phyloP scores from a whole-genome alignment of 2,113 vertebrate species.

The Urocynchramus pylzowi region DNA sequence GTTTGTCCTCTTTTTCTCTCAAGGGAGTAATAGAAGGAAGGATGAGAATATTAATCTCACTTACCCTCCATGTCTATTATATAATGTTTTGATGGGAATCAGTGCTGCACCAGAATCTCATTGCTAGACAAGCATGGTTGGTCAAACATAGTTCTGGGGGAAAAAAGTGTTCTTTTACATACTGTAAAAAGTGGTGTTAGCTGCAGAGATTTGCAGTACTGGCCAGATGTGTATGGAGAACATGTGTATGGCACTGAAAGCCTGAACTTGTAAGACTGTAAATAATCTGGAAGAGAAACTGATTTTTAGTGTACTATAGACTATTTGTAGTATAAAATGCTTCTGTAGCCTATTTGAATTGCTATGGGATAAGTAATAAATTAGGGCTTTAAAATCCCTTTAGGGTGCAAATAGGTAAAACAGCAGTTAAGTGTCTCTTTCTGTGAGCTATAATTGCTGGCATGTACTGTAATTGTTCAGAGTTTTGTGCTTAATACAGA shows the following conservation, averaged over 20 bases:
- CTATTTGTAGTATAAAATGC: background rate
- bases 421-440: background rate
- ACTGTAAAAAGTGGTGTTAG: background rate
- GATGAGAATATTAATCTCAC: background rate
- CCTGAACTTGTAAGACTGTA: background rate
- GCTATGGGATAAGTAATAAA: background rate
- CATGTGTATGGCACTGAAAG: background rate
- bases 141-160: background rate
- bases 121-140: background rate
- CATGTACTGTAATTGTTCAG: background rate
- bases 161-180: rapidly evolving
- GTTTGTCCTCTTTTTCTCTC: background rate
- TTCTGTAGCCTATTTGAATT: background rate
- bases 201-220: background rate
- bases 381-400: background rate
- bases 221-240: background rate
- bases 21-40: background rate
- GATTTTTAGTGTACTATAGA: background rate
- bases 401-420: background rate
- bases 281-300: background rate
- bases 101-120: background rate
- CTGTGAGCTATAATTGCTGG: background rate
- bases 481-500: background rate
- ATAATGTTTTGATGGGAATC: background rate
- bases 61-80: background rate